Base-by-base conservation (phyloP, 2,888 invertebrate genomes). In the Volucella inflata region DNA sequence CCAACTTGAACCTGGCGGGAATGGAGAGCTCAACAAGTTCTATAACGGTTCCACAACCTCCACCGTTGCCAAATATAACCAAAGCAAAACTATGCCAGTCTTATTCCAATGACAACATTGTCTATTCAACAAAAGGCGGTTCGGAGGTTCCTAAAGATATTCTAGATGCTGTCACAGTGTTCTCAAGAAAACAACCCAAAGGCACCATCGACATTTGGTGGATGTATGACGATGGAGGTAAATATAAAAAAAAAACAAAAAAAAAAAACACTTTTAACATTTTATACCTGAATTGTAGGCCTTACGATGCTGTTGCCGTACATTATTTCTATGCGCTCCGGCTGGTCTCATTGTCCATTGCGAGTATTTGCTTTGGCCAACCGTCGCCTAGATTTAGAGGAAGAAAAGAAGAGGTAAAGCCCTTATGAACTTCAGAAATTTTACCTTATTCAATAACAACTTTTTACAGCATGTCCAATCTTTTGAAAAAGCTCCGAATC, bases 191-290 rank as follows among this genome's bases (percentile, higher is more conserved):
- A 90, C 94, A 97, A 92, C 94, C 95, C 72, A 94, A 95, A 83
- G 97, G 98, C 11, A 95, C 95, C 0, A 95, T 98, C 53, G 98
- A 98, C 92, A 98, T 98, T 57, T 98, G 98, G 97, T 99, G 98
- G 98, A 93, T 98, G 88, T 98, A 98, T 91, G 98, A 98, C 91
- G 98, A 97, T 91, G 97, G 97, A 90, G 97, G 97, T 91, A 70
- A 79, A 89, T 12, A 16, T 9, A 59, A 36, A 51, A n/a, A 4
- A 44, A 30, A 30, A 6, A 30, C 30, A 30, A 30, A 4, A 30
- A 30, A 4, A 3, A 30, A 30, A 30, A 30, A 30, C 30, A 6
- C 30, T 30, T 30, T 30, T 30, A 30, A 30, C 30, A 4, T 6
- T 6, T 6, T 30, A 30, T 30, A 6, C 30, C 4, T 30, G 30